Percentiles rank a stretch among this genome's conserved stretches.
Evolutionary conservation across 1,140 invertebrate genomes (phyloP).

Genomic region (Drosophila sp.): DNA sequence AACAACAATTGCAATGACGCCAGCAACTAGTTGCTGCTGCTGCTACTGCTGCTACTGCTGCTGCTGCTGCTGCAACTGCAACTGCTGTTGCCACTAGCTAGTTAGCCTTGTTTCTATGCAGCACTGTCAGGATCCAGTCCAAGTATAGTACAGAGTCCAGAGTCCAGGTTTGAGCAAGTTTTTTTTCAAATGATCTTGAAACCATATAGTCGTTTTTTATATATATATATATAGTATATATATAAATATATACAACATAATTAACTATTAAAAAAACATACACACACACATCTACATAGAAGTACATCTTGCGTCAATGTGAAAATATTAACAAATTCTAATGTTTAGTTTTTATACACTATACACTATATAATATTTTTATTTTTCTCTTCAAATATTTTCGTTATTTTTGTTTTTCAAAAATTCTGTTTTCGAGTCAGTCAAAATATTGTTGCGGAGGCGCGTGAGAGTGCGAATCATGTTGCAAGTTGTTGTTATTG

Average conservation of each 20-base stretch:
- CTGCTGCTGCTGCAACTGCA: constrained; percentile 11
- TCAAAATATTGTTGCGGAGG: constrained; percentile 20
- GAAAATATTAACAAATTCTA: constrained; percentile 68
- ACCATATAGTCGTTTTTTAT: constrained; percentile 83
- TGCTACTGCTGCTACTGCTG: constrained; percentile 1
- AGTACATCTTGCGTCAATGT: constrained; percentile 44
- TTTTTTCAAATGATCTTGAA: constrained; percentile 84
- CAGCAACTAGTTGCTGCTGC: constrained; percentile 60
- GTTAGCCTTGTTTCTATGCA: constrained; percentile 39
- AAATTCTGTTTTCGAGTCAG: neutral
- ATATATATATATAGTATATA: constrained; percentile 47
- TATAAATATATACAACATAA: constrained; percentile 49
- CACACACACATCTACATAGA: constrained; percentile 43
- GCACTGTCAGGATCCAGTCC: constrained; percentile 39
- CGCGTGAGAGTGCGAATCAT: constrained; percentile 60
- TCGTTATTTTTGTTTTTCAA: constrained; percentile 3
- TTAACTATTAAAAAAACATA: constrained; percentile 30
- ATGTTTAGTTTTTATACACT: constrained; percentile 48
- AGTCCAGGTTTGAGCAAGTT: constrained; percentile 61
- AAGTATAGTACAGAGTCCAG: constrained; percentile 50
- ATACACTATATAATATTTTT: constrained; percentile 16
- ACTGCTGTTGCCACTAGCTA: constrained; percentile 42
- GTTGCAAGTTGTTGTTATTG: constrained; percentile 46
- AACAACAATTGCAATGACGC: constrained; percentile 62
- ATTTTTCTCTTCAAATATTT: constrained; percentile 12